phyloP scores from a whole-genome alignment of 1,140 invertebrate genomes.

The Drosophila leontia region DNA sequence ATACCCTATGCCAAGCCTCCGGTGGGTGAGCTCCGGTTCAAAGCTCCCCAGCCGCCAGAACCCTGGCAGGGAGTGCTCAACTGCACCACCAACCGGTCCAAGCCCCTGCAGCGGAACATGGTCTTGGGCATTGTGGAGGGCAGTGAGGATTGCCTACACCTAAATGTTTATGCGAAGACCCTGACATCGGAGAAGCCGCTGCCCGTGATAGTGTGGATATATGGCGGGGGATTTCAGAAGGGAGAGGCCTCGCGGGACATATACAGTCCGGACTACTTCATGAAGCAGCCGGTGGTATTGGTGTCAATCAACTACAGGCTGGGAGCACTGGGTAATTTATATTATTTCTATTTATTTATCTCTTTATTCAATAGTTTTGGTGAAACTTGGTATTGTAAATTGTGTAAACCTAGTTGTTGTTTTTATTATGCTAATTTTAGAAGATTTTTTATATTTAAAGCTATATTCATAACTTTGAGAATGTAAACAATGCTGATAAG shows the following conservation, averaged over 20 bases:
- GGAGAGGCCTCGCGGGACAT: neutral
- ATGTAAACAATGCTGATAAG: conserved; percentile 2
- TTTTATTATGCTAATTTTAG: neutral
- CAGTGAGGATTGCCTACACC: conserved; percentile 92
- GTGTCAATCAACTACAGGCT: conserved; percentile 87
- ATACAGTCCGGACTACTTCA: conserved; percentile 85
- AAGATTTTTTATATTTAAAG: neutral
- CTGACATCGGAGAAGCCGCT: conserved; percentile 57
- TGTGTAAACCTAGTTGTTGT: neutral
- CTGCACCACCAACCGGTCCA: conserved; percentile 52
- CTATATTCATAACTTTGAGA: neutral
- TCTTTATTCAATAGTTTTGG: neutral
- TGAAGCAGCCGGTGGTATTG: conserved; percentile 86
- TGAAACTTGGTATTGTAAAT: neutral
- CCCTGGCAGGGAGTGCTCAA: too few species aligned
- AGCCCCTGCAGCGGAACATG: conserved; percentile 68
- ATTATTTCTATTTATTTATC: neutral
- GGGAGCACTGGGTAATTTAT: conserved; percentile 85
- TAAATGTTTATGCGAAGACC: conserved; percentile 90
- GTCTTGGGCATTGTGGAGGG: conserved; percentile 73
- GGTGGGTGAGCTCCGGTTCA: conserved; percentile 85
- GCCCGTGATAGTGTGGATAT: conserved; percentile 65
- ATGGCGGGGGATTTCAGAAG: neutral
- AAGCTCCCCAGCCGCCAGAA: too few species aligned
- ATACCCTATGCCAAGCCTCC: conserved; percentile 86